Base-by-base conservation (phyloP, 2,113 vertebrate species). In the Perognathus longimembris region DNA sequence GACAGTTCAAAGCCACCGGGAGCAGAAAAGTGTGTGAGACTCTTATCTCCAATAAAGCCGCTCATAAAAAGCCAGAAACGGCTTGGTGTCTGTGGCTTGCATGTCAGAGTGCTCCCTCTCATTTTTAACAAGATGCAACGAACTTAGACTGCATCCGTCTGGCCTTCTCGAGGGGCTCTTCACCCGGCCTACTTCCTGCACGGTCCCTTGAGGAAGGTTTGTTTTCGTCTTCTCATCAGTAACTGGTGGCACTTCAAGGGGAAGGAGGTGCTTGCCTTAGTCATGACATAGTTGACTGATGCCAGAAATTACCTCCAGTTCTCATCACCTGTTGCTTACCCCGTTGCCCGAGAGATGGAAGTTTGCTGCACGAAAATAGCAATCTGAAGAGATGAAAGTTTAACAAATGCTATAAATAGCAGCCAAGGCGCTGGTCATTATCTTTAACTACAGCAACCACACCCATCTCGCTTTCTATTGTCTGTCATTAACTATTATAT, bases 301-400 rank as follows among this genome's bases (percentile, higher is more conserved):
- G 87, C 54, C 7, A 94, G 0, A 91, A 42, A 50, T 89, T n/a
- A 75, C 34, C 96, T 94, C 88, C 63, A 69, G 89, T 88, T 59
- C 88, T 71, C 89, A 93, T 97, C 93, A 42, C 75, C 73, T 40
- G 2, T 83, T 95, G 94, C 94, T 98, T 90, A 95, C 10, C 76
- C 21, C 94, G 93, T 97, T 98, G 95, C 95, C 93, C 4, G 34
- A 96, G 96, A 97, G 96, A 95, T 70, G 42, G 50, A 96, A 97
- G 96, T 97, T 97, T 96, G 82, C 73, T 77, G 1, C 38, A 79
- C 85, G 93, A 97, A 98, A 98, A 97, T 95, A 98, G 91, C 96
- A 98, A 96, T 97, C 93, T 91, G 84, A 94, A 95, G 89, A 96
- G 97, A 98, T 96, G 96, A 97, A 98, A 98, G 97, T 98, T 96